Conservation (phyloP, 2,113 vertebrate genomes). For the Pygoscelis adeliae region DNA sequence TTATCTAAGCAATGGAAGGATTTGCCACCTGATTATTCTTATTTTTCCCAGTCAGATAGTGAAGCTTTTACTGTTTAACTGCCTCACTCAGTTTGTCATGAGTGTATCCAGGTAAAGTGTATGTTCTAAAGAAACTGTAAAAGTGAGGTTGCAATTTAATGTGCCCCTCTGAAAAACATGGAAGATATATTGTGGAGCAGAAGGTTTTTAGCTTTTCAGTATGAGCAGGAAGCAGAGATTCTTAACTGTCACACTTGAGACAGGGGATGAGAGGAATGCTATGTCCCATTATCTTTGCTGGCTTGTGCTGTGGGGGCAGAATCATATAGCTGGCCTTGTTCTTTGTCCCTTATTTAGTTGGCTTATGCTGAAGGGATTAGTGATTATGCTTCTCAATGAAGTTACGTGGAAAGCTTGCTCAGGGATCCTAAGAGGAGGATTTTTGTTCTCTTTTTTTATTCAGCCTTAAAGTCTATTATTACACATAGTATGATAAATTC, state of each 20-base stretch:
- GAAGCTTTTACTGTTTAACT: neutral
- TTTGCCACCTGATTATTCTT: neutral
- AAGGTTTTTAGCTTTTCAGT: neutral
- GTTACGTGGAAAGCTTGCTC: neutral
- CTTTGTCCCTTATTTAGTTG: neutral
- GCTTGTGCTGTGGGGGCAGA: neutral
- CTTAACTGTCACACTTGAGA: neutral
- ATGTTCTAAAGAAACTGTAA: neutral
- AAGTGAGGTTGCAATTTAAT: neutral
- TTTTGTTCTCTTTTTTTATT: neutral
- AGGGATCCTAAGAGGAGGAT: neutral
- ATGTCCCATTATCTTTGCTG: accelerated
- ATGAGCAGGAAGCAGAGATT: neutral
- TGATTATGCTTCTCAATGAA: neutral
- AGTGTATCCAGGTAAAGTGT: neutral
- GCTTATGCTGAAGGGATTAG: neutral
- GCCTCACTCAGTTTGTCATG: neutral
- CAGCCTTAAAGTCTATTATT: neutral
- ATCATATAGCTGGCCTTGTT: neutral
- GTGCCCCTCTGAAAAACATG: neutral
- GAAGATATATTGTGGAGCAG: neutral
- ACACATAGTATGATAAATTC: neutral
- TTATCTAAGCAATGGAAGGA: neutral
- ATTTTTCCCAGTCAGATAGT: neutral
- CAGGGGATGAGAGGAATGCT: neutral